A percentile compares a stretch with the other conserved stretches of the same genome.
Conservation (phyloP, 1,140 invertebrate species). For the Mylabris phalerata region DNA sequence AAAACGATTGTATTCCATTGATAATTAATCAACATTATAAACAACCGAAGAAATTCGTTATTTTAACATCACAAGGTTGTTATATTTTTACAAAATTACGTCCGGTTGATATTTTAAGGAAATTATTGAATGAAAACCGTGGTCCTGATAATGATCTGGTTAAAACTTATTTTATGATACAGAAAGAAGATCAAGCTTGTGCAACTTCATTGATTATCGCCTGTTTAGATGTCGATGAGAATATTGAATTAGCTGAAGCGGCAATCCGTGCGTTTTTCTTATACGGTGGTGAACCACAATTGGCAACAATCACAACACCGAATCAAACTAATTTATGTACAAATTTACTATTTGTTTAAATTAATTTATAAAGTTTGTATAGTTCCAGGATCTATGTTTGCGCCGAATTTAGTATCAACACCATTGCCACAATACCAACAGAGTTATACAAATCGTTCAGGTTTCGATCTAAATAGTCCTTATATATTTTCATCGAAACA, state of each 20-base stretch:
- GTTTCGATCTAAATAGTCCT: constrained; percentile 20
- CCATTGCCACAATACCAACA: constrained; percentile 29
- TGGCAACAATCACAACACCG: constrained; percentile 11
- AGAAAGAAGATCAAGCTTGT: constrained; percentile 80
- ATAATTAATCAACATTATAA: constrained; percentile 72
- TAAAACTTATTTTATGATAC: constrained; percentile 76
- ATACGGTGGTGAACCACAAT: constrained; percentile 72
- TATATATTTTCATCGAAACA: constrained; percentile 77
- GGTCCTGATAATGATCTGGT: constrained; percentile 80
- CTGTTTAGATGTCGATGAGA: constrained; percentile 60
- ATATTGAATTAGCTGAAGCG: constrained; percentile 73
- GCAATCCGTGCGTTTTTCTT: constrained; percentile 88
- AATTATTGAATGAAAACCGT: constrained; percentile 71
- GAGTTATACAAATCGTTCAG: constrained; percentile 30
- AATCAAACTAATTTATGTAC: constrained; percentile 29
- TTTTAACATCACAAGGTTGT: constrained; percentile 80
- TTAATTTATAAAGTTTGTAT: not conserved
- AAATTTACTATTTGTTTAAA: constrained; percentile 8
- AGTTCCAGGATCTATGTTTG: constrained; percentile 31
- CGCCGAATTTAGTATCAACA: constrained; percentile 37
- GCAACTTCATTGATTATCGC: constrained; percentile 81
- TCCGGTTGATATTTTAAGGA: constrained; percentile 76
- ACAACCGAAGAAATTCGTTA: constrained; percentile 67
- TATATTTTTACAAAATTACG: constrained; percentile 77
- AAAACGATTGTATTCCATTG: constrained; percentile 48